Conservation (phyloP, 2,797 vertebrate genomes). For the Sebastolobus altivelis region DNA sequence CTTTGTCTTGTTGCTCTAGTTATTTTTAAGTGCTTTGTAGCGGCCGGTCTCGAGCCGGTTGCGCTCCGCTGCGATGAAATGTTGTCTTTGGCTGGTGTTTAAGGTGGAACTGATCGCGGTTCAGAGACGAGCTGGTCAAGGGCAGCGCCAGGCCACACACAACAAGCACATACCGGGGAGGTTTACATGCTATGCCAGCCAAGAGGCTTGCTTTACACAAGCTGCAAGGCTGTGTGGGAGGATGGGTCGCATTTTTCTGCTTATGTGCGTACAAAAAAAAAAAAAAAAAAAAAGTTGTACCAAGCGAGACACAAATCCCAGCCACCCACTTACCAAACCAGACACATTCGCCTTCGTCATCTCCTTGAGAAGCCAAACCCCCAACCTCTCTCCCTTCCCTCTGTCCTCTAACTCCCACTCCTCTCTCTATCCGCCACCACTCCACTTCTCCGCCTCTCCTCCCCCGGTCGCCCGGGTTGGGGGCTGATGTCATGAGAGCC, state of each 20-base stretch:
- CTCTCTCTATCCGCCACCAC: slow-evolving; percentile 19
- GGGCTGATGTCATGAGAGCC: slow-evolving; percentile 77
- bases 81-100: slow-evolving; percentile 75
- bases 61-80: slow-evolving; percentile 64
- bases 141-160: slow-evolving; percentile 77
- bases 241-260: slow-evolving; percentile 61
- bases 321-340: slow-evolving; percentile 54
- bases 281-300: slow-evolving; percentile 20
- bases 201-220: slow-evolving; percentile 68
- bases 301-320: slow-evolving; percentile 49
- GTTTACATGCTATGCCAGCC: slow-evolving; percentile 69
- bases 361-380: slow-evolving; percentile 45
- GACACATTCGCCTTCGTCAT: slow-evolving; percentile 52
- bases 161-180: slow-evolving; percentile 74
- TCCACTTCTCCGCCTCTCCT: slow-evolving; percentile 22
- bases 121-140: slow-evolving; percentile 69
- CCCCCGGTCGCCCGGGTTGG: slow-evolving; percentile 25
- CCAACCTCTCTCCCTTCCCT: slow-evolving; percentile 23
- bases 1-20: slow-evolving; percentile 58
- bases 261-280: slow-evolving; percentile 24
- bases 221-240: slow-evolving; percentile 61
- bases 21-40: slow-evolving; percentile 74
- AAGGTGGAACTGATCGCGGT: slow-evolving; percentile 75
- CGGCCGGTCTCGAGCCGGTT: slow-evolving; percentile 45
- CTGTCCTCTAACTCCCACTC: slow-evolving; percentile 41